Percentiles rank a stretch among this genome's conserved stretches.
Conservation (phyloP, 2,888 invertebrate genomes). For the Lumbricus terrestris region DNA sequence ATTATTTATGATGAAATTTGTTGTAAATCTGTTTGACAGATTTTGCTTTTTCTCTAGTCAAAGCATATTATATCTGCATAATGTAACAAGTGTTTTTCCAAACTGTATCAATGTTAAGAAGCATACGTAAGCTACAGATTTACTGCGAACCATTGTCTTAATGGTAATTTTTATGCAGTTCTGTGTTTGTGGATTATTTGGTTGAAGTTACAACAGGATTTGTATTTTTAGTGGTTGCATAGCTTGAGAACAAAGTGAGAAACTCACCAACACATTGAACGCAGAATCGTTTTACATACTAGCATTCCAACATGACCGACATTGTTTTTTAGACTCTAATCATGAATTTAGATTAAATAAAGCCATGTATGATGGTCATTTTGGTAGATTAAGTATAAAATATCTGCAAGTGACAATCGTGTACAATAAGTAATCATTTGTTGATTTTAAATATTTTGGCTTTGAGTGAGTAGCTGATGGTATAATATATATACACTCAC, state of each 20-base stretch:
- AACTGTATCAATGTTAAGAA: not conserved
- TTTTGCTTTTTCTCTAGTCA: not conserved
- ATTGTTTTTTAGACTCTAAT: not conserved
- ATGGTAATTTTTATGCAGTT: not conserved
- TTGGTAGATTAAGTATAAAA: not conserved
- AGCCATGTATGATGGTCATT: not conserved
- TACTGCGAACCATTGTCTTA: too few species aligned
- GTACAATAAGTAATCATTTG: not conserved
- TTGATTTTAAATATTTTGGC: not conserved
- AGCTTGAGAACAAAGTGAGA: not conserved
- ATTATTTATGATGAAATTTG: not conserved
- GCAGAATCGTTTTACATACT: not conserved
- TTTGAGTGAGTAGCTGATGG: not conserved
- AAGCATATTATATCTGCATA: not conserved
- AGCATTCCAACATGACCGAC: not conserved
- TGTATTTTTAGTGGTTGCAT: not conserved
- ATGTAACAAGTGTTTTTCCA: not conserved
- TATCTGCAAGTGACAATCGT: not conserved
- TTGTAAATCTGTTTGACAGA: not conserved
- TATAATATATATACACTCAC: too few species aligned
- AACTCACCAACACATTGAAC: not conserved
- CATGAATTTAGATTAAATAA: not conserved
- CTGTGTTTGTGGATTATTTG: not conserved
- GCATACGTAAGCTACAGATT: not conserved
- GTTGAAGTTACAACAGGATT: not conserved